These are phyloP conservation scores for Drosophila quadrilineata DNA, from an alignment of 1,140 invertebrate genomes.

Conservation along the genomic window DNA sequence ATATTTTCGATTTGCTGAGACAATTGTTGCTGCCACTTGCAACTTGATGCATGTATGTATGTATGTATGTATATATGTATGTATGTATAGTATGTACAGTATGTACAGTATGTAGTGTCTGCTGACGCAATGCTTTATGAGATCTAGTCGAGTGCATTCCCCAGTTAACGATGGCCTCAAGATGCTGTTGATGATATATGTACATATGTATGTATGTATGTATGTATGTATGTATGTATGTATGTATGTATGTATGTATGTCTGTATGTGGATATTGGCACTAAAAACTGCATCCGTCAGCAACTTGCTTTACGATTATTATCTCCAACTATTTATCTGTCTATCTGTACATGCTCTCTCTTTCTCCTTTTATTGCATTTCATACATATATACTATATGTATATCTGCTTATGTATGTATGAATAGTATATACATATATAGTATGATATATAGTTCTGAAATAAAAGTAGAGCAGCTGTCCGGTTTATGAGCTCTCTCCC, in stretches of 20 bases:
- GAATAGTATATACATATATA: too few species aligned
- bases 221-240: too few species aligned
- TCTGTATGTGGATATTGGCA: too few species aligned
- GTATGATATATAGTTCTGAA: too few species aligned
- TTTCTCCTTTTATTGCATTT: constrained; percentile 4
- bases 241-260: too few species aligned
- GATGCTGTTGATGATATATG: constrained; percentile 18
- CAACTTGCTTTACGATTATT: not conserved
- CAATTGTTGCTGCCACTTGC: constrained; percentile 9
- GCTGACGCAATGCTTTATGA: constrained; percentile 24
- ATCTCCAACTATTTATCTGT: not conserved
- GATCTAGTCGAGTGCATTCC: constrained; percentile 1
- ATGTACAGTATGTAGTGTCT: too few species aligned
- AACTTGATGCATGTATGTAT: constrained; percentile 16
- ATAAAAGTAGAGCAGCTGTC: constrained; percentile 8
- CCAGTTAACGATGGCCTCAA: constrained; percentile 7
- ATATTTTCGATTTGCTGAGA: constrained; percentile 22
- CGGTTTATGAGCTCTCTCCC: not conserved
- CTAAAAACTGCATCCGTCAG: constrained; percentile 5
- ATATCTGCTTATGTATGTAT: too few species aligned
- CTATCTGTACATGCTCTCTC: not conserved
- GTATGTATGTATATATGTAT: not conserved
- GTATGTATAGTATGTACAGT: too few species aligned
- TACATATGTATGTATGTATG: too few species aligned
- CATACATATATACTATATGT: too few species aligned